A percentile compares a stretch with the other conserved stretches of the same genome.
Evolutionary conservation across 2,888 invertebrate genomes (phyloP).

Genomic region (Orthosia incerta): DNA sequence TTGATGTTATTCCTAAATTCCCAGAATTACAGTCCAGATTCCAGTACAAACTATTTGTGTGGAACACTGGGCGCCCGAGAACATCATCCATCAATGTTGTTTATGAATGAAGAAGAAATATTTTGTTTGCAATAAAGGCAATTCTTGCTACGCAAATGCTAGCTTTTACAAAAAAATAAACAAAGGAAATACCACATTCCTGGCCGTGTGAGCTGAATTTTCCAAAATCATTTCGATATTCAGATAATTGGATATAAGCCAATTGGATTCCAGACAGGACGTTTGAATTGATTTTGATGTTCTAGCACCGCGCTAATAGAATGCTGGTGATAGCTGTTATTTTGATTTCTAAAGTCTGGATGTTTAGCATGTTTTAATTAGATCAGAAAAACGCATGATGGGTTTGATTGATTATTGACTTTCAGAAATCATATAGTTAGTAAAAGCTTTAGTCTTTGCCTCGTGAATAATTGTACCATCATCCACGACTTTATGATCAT

Average conservation of each 20-base stretch:
- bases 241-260: constrained; percentile 56
- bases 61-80: constrained; percentile 30
- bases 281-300: constrained; percentile 49
- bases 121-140: constrained; percentile 59
- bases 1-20: constrained; percentile 43
- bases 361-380: constrained; percentile 38
- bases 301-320: constrained; percentile 34
- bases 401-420: neutral
- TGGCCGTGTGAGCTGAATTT: constrained; percentile 38
- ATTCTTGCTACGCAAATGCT: constrained; percentile 54
- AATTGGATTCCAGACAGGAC: constrained; percentile 47
- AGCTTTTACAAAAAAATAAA: constrained; percentile 60
- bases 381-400: neutral
- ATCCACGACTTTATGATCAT: neutral
- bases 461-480: no score
- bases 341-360: constrained; percentile 34
- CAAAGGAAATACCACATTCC: constrained; percentile 58
- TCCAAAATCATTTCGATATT: constrained; percentile 55
- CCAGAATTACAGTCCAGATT: constrained; percentile 54
- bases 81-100: constrained; percentile 59
- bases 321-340: constrained; percentile 30
- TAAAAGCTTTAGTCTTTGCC: neutral
- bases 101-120: constrained; percentile 58
- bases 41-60: constrained; percentile 46
- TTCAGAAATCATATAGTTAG: neutral